phyloP scores from a whole-genome alignment of 2,113 vertebrate genomes.

The Cnemophilus loriae region DNA sequence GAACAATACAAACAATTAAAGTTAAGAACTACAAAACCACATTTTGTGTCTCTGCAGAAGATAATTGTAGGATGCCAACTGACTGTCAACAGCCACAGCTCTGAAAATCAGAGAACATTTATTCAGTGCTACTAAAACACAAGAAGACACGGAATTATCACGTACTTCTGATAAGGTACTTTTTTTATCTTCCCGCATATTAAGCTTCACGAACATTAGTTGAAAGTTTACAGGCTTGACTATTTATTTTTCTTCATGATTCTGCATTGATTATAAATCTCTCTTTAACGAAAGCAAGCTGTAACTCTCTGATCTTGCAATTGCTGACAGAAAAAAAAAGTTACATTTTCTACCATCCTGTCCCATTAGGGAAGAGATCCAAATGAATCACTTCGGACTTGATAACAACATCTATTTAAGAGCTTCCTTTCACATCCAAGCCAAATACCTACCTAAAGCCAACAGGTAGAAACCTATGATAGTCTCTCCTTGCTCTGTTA shows the following conservation, averaged over 20 bases:
- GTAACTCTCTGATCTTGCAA: not conserved
- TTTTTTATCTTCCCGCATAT: not conserved
- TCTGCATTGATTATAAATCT: not conserved
- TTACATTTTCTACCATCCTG: not conserved
- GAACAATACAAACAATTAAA: not conserved
- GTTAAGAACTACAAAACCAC: not conserved
- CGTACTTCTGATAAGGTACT: not conserved
- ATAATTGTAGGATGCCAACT: not conserved
- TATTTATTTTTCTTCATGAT: not conserved
- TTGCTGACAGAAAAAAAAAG: not conserved
- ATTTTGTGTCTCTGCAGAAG: not conserved
- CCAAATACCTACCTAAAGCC: slow-evolving; percentile 69
- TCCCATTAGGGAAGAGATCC: not conserved
- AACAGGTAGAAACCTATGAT: slow-evolving; percentile 81
- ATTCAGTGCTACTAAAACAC: not conserved
- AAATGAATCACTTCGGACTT: not conserved
- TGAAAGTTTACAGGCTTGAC: not conserved
- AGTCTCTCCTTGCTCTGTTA: slow-evolving; percentile 82
- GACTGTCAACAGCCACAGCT: not conserved
- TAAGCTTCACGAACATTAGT: not conserved
- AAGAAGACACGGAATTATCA: not conserved
- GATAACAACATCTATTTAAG: not conserved
- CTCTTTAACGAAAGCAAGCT: not conserved
- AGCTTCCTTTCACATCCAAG: not conserved
- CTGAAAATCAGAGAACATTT: not conserved